Evolutionary conservation across 2,888 invertebrate species (phyloP), one percentile per base, ranked within the genome.

Genomic region (Campaea margaritaria): DNA sequence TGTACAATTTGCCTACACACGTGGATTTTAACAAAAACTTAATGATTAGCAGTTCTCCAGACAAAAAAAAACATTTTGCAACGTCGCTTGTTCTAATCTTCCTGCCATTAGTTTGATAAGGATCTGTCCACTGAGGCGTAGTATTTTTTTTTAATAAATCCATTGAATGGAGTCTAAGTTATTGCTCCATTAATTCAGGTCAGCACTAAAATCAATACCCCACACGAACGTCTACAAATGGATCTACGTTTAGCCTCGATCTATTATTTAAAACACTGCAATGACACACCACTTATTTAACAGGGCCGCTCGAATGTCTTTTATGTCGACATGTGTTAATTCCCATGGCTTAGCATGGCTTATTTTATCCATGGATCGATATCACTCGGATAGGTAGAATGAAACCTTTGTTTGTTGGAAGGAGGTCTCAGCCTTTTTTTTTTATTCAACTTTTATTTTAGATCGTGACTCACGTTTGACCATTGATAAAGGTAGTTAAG

Each of bases 231-330:
- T 21, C 48, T 16, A 54, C 46, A 47, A 60, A 47, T 46, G 45
- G 39, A 3, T 36, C 38, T 31, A 50, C 60, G 51, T 52, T 56
- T 56, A 56, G 39, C 38, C 43, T 28, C 10, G 27, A 61, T 61
- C 14, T 39, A 61, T 38, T 61, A 56, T 61, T 61, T 47, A 56
- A 55, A 54, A 50, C 46, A 51, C 55, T 46, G 55, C 51, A 61
- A 28, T 51, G 60, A 56, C 47, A 55, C 54, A 48, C n/a, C 42
- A 43, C 48, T 54, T 59, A 54, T 49, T 31, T 44, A 28, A 44
- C 41, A 44, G 45, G 45, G 38, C 49, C 49, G 16, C 34, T 39
- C 21, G 34, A 16, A 10, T 31, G 47, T 31, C 55, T 47, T 51
- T 34, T 11, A 53, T 42, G 42, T 34, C 12, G 36, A n/a, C 53